Evolutionary conservation across 2,888 invertebrate species (phyloP).

Genomic region (Autographa pulchrina): DNA sequence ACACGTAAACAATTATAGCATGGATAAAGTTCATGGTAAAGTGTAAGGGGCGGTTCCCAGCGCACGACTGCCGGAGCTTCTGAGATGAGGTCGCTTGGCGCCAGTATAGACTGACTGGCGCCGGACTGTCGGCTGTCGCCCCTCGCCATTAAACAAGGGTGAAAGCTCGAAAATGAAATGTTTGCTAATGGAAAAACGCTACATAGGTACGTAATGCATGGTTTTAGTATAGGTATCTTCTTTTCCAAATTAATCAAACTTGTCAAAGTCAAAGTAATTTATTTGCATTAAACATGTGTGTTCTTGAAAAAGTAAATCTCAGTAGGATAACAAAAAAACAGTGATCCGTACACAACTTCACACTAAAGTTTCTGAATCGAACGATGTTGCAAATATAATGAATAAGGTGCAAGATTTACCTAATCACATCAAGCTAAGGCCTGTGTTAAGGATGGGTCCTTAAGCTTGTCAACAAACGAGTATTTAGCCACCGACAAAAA

Average conservation of each 20-base stretch:
- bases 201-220: neutral
- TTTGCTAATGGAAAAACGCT: slow-evolving; percentile 4
- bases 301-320: too few relatives aligned
- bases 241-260: neutral
- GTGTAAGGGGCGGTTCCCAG: slow-evolving; percentile 75
- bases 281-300: too few relatives aligned
- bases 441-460: too few relatives aligned
- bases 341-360: too few relatives aligned
- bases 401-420: too few relatives aligned
- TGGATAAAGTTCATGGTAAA: slow-evolving; percentile 75
- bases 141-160: slow-evolving; percentile 40
- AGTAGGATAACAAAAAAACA: too few relatives aligned
- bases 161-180: slow-evolving; percentile 34
- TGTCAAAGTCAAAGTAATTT: too few relatives aligned
- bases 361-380: too few relatives aligned
- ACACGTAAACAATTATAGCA: slow-evolving; percentile 62
- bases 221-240: neutral
- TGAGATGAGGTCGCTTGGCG: slow-evolving; percentile 75
- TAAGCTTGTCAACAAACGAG: too few relatives aligned
- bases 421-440: too few relatives aligned
- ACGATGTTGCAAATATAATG: too few relatives aligned
- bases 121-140: slow-evolving; percentile 71
- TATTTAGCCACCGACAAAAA: too few relatives aligned
- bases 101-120: slow-evolving; percentile 78
- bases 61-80: slow-evolving; percentile 78